Evolutionary conservation across 2,797 vertebrate species (phyloP).

Genomic region (Fratercula arctica): DNA sequence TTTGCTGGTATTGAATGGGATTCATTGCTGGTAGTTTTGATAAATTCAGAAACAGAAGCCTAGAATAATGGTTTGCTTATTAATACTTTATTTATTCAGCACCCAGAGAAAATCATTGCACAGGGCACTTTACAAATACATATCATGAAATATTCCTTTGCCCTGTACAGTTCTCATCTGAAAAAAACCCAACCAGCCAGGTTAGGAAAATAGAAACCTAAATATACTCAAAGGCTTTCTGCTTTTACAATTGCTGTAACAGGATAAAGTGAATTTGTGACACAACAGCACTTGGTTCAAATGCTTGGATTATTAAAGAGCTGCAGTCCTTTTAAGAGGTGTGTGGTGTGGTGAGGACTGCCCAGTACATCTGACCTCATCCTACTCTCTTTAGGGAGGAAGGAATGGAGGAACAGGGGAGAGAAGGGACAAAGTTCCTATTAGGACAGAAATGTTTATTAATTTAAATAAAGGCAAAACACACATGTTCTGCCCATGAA

Average conservation of each 20-base stretch:
- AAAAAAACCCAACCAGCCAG: neutral
- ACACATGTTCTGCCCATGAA: neutral
- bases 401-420: neutral
- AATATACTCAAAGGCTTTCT: neutral
- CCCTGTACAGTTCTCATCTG: neutral
- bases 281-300: neutral
- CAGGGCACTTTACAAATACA: neutral
- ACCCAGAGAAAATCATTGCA: neutral
- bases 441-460: neutral
- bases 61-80: neutral
- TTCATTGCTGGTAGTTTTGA: neutral
- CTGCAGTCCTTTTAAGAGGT: neutral
- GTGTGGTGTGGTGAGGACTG: neutral
- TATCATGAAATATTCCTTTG: neutral
- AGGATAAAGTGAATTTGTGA: neutral
- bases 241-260: neutral
- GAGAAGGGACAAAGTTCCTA: neutral
- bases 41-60: neutral
- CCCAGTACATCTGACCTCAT: neutral
- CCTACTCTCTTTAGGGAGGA: neutral
- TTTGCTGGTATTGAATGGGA: neutral
- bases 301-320: neutral
- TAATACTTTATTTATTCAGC: neutral
- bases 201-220: neutral
- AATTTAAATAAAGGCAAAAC: neutral